Conservation (phyloP, 2,888 invertebrate species). For the Sphinx pinastri region DNA sequence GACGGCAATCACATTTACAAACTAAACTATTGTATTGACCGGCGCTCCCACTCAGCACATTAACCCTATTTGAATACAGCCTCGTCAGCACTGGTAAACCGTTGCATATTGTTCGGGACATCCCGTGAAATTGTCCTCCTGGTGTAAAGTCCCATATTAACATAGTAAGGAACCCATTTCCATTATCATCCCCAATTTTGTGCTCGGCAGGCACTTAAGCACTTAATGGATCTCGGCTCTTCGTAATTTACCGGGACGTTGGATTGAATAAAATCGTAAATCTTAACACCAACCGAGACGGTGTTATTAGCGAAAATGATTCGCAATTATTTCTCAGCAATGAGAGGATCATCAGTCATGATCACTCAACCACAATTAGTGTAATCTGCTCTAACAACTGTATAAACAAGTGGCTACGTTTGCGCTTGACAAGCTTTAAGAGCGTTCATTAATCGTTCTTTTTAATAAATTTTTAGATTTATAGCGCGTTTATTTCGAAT, state of each 20-base stretch:
- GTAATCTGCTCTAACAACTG: conserved; percentile 44
- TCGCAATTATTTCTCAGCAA: conserved; percentile 63
- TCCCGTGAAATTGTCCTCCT: conserved; percentile 67
- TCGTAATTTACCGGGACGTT: conserved; percentile 78
- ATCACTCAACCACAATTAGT: conserved; percentile 41
- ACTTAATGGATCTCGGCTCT: conserved; percentile 81
- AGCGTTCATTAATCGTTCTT: conserved; percentile 25
- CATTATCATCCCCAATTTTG: conserved; percentile 82
- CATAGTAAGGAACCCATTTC: conserved; percentile 80
- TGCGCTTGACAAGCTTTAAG: not conserved
- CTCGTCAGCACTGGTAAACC: conserved; percentile 45
- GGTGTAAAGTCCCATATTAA: conserved; percentile 74
- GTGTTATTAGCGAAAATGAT: conserved; percentile 75
- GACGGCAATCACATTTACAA: conserved; percentile 14
- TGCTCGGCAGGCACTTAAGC: conserved; percentile 82
- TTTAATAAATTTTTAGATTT: not conserved
- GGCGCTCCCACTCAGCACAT: not conserved
- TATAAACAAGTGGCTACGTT: conserved; percentile 32
- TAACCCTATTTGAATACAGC: conserved; percentile 39
- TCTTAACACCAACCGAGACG: conserved; percentile 73
- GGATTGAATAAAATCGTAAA: conserved; percentile 82
- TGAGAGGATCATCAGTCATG: conserved; percentile 52
- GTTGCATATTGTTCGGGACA: conserved; percentile 64
- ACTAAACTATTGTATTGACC: conserved; percentile 6
- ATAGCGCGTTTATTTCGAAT: not conserved